phyloP scores from a whole-genome alignment of 1,140 invertebrate genomes.

The Drosophila ambigua region DNA sequence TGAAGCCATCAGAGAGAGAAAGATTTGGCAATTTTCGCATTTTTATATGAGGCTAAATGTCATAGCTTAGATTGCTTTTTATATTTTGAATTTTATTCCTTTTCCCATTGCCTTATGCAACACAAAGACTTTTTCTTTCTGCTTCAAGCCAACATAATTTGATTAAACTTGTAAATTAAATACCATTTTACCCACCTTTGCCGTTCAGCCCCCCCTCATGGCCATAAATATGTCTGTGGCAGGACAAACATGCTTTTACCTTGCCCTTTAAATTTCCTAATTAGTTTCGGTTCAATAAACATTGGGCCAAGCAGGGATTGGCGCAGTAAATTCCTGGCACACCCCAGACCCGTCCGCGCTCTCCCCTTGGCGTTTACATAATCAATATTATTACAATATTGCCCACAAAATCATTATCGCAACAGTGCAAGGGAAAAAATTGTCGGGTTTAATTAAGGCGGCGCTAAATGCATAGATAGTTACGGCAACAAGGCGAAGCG shows the following conservation, averaged over 20 bases:
- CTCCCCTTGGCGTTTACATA: constrained; percentile 17
- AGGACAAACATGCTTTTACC: constrained; percentile 42
- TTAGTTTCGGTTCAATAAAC: constrained; percentile 51
- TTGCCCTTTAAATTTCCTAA: constrained; percentile 43
- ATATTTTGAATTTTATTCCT: no score
- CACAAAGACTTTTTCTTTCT: no score
- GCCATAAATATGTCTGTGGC: constrained; percentile 9
- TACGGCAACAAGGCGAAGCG: constrained; percentile 10
- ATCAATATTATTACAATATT: constrained; percentile 59
- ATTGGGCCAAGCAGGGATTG: constrained; percentile 10
- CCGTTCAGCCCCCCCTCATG: neutral
- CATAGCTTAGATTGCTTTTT: no score
- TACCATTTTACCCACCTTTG: no score
- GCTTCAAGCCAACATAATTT: no score
- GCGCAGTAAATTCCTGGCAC: constrained; percentile 4
- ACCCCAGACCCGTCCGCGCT: neutral
- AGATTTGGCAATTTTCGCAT: no score
- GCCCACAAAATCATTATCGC: constrained; percentile 50
- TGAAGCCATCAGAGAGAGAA: no score
- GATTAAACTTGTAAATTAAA: no score
- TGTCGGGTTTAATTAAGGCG: constrained; percentile 51
- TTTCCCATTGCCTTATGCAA: no score
- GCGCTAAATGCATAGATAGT: constrained; percentile 52
- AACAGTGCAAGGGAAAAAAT: constrained; percentile 24
- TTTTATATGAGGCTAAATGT: no score